Conservation (phyloP, 1,140 invertebrate genomes). For the Achatina immaculata region DNA sequence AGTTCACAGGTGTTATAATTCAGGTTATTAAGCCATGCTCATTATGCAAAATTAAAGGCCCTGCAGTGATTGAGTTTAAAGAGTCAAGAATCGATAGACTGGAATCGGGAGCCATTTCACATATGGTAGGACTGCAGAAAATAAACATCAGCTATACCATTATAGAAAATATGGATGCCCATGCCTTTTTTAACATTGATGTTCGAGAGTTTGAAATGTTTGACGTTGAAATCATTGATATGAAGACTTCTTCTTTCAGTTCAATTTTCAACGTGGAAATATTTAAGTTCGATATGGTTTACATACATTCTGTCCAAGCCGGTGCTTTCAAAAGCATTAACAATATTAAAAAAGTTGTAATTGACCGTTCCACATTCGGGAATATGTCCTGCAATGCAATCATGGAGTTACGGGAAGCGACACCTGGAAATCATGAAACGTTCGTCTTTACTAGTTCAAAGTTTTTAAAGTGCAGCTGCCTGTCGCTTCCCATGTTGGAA, state of each 20-base stretch:
- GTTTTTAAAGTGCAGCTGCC: not conserved
- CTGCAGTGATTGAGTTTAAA: not conserved
- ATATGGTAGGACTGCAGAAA: not conserved
- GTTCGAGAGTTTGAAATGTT: not conserved
- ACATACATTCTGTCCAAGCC: not conserved
- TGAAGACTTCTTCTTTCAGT: not conserved
- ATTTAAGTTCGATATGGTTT: not conserved
- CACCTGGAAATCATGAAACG: not conserved
- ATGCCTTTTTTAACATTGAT: not conserved
- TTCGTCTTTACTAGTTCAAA: not conserved
- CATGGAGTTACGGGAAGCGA: not conserved
- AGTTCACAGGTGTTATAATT: not conserved
- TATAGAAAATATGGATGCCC: not conserved
- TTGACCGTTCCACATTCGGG: not conserved
- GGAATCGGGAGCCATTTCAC: not conserved
- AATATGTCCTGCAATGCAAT: not conserved
- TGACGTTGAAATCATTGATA: not conserved
- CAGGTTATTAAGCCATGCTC: not conserved
- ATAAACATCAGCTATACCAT: not conserved
- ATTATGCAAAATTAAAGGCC: not conserved
- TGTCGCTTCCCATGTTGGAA: not conserved
- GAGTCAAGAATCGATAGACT: not conserved
- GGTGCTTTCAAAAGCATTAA: not conserved
- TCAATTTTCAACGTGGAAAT: not conserved
- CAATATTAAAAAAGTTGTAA: not conserved